Evolutionary conservation across 2,113 vertebrate species (phyloP).

Genomic region (Helogale parvula): DNA sequence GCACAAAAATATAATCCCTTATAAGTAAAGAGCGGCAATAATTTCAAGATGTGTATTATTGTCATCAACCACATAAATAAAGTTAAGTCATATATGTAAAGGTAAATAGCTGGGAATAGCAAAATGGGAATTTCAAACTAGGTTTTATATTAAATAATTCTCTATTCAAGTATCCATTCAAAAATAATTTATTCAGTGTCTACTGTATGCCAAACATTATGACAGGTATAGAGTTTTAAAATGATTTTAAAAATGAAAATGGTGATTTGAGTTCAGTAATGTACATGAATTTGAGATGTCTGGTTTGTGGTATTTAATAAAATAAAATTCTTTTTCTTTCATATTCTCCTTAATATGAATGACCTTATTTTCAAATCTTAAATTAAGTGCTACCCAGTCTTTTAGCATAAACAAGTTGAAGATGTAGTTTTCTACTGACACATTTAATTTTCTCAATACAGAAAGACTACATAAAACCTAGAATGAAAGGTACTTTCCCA

Average conservation of each 20-base stretch:
- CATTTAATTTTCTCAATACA: not conserved
- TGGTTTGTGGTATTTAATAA: not conserved
- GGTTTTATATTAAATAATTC: not conserved
- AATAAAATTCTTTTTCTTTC: not conserved
- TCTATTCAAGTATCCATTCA: not conserved
- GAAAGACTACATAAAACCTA: not conserved
- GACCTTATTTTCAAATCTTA: not conserved
- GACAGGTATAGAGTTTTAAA: not conserved
- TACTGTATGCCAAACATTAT: not conserved
- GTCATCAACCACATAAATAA: not conserved
- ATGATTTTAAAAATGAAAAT: not conserved
- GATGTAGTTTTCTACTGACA: not conserved
- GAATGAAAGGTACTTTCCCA: not conserved
- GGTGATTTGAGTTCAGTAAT: not conserved
- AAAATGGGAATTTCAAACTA: not conserved
- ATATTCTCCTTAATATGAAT: slow-evolving; percentile 50
- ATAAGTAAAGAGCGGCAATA: not conserved
- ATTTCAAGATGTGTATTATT: not conserved
- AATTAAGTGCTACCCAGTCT: not conserved
- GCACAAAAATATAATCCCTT: not conserved
- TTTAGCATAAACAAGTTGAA: not conserved
- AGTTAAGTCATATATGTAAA: not conserved
- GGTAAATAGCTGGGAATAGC: not conserved
- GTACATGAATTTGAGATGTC: not conserved
- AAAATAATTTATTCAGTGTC: not conserved